phyloP scores from a whole-genome alignment of 2,113 vertebrate genomes.

The Chlamydotis undulata region DNA sequence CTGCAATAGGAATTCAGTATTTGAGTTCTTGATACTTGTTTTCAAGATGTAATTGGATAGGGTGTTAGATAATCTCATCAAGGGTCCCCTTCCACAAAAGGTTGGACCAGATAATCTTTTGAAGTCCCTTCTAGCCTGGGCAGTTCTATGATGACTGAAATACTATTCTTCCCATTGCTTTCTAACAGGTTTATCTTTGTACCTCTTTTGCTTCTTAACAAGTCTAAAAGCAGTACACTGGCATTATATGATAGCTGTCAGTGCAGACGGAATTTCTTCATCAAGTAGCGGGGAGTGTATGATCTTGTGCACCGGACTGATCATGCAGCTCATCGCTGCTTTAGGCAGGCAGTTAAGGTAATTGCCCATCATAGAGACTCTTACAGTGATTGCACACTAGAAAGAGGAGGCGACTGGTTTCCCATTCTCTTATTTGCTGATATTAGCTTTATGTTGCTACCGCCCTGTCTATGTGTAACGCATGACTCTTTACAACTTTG shows the following conservation, averaged over 20 bases:
- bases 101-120: neutral
- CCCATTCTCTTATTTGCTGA: conserved; percentile 52
- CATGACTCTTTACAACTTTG: conserved; percentile 30
- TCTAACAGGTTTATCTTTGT: neutral
- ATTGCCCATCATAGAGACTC: conserved; percentile 54
- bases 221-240: neutral
- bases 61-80: neutral
- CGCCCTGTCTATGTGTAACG: neutral
- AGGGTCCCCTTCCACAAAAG: neutral
- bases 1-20: neutral
- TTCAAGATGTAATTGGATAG: neutral
- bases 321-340: conserved; percentile 46
- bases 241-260: neutral
- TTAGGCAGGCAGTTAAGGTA: conserved; percentile 64
- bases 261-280: conserved; percentile 45
- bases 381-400: conserved; percentile 41
- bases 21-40: neutral
- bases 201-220: neutral
- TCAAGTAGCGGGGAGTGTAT: conserved; percentile 28
- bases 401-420: conserved; percentile 30
- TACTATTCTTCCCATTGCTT: neutral
- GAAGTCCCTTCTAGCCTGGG: neutral
- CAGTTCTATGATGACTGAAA: neutral
- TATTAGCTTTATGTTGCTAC: conserved; percentile 41
- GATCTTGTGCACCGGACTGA: conserved; percentile 42